Percentiles rank a stretch among this genome's conserved stretches.
Evolutionary conservation across 2,113 vertebrate genomes (phyloP).

Genomic region (Proterorhinus semilunaris): DNA sequence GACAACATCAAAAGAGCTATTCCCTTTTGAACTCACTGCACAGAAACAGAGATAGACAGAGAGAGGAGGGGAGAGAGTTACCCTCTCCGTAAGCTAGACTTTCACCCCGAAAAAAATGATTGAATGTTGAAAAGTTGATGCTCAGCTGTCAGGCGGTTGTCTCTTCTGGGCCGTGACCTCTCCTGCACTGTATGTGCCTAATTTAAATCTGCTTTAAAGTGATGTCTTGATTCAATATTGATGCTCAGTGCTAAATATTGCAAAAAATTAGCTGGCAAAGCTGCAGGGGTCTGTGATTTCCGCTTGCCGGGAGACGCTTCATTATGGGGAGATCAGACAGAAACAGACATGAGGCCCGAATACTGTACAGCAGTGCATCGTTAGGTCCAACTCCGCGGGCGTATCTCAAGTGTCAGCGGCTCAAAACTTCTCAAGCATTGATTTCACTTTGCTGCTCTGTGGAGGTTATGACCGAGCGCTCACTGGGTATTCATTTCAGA

Average conservation of each 20-base stretch:
- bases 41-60: conserved; percentile 41
- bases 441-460: not conserved
- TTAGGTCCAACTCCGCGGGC: conserved; percentile 32
- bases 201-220: conserved; percentile 54
- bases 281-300: conserved; percentile 49
- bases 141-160: conserved; percentile 45
- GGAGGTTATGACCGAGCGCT: conserved; percentile 12
- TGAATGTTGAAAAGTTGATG: conserved; percentile 44
- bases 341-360: conserved; percentile 63
- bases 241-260: conserved; percentile 66
- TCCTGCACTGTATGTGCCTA: conserved; percentile 21
- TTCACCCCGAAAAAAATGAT: conserved; percentile 22
- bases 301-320: conserved; percentile 52
- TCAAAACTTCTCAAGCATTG: conserved; percentile 41
- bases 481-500: not conserved
- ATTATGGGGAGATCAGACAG: conserved; percentile 69
- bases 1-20: conserved; percentile 68
- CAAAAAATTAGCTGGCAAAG: conserved; percentile 44
- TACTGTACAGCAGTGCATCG: conserved; percentile 43
- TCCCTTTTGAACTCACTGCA: conserved; percentile 71
- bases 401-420: conserved; percentile 46
- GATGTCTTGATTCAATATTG: conserved; percentile 63
- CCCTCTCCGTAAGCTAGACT: conserved; percentile 11
- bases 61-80: conserved; percentile 19
- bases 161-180: conserved; percentile 8